Base-by-base conservation (phyloP, 2,113 vertebrate species). In the Synodontis membranacea region DNA sequence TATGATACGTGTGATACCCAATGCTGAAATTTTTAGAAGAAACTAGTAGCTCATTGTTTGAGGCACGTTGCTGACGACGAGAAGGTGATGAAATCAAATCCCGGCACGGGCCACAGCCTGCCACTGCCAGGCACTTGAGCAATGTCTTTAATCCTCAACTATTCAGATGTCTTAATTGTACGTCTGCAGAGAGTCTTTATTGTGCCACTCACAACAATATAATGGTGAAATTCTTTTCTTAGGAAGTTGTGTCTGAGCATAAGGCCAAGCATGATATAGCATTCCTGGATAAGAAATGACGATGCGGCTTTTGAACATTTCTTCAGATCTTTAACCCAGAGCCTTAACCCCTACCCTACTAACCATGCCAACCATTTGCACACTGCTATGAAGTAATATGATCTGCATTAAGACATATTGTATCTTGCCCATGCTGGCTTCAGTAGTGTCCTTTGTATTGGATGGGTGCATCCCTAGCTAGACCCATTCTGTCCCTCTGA, bases 391-490 rank as follows among this genome's bases (percentile, higher is more conserved):
- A 75, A 5, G 72, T 46, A 76, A 50, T n/a, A 46, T 3, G 10
- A 5, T 48, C 75, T 50, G 46, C 28, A 52, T 54, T 11, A 79
- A 5, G 76, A 54, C 9, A 25, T 37, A 54, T 54, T 23, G 31
- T 79, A 19, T 34, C 50, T 15, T 19, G 1, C 14, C 37, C 1
- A 14, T 25, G 1, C n/a, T 17, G 17, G n/a, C n/a, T 10, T 15
- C 3, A 54, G 8, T 28, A 42, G 34, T 28, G 46, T 89, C 50
- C 83, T 70, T 25, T 3, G 48, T 87, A 78, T 50, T 62, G 12
- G 78, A 60, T 23, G 66, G 80, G 64, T 66, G 68, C 76, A 84
- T 84, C 68, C n/a, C 15, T 9, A 31, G 4, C 23, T 76, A 84
- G 84, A 58, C 62, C 44, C 25, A 50, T 60, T 37, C 68, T 78